Base-by-base conservation (phyloP, 2,888 invertebrate species). In the Coremacera marginata region DNA sequence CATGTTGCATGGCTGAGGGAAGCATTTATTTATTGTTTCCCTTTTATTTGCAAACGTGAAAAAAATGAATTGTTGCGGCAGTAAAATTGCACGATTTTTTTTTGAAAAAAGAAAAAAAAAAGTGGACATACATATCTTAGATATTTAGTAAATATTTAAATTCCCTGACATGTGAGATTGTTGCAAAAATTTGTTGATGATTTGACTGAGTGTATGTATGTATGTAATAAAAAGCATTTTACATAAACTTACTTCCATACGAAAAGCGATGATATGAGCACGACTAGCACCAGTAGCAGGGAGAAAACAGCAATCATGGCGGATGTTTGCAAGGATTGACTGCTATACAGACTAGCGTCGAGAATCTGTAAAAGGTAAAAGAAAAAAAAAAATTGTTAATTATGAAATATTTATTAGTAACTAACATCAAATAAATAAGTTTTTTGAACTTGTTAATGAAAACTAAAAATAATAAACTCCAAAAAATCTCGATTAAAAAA, bases 191-290 rank as follows among this genome's bases (percentile, higher is more conserved):
- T 63, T 16, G 11, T 34, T 37, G 14, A 37, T 65, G 19, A 5
- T n/a, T 55, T 55, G 1, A 19, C 7, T 34, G 3, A 16, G 63
- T 11, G 44, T 37, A 19, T 67, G 16, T 37, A 19, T 67, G 16
- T 44, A 60, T 2, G 7, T 7, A 14, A 60, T 22, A 60, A 60
- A 27, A 60, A 11, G 19, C 16, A n/a, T 9, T 51, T 11, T 5
- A n/a, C 19, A n/a, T 49, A 75, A 90, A 94, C 95, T 95, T 92
- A 95, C 95, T 95, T 95, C 95, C 95, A 95, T 89, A 95, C 94
- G 84, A 95, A 92, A 85, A 95, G 93, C 85, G 94, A 94, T 85
- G 94, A 94, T 86, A 95, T 93, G 86, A 95, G 93, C 82, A 95
- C 92, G 88, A 94, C 94, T 84, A 95, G 91, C 83, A 95, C 91